These are phyloP conservation scores for Xestia xanthographa DNA, from an alignment of 2,888 invertebrate species.

Conservation along the genomic window DNA sequence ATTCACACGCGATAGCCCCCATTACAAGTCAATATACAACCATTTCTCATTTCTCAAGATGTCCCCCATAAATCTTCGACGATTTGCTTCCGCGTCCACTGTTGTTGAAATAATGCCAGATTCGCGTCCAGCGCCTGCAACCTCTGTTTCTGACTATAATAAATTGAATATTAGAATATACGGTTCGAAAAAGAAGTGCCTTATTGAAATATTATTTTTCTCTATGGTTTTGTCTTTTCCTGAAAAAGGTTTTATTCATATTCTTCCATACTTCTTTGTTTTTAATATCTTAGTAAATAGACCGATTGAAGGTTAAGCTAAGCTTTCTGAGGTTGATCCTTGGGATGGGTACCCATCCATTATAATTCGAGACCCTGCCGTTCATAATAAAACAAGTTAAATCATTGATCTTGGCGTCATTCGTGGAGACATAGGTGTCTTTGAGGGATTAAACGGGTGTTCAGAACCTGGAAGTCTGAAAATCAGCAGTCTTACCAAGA, in stretches of 20 bases:
- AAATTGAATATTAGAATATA: slow-evolving; percentile 34
- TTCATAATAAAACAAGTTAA: not conserved
- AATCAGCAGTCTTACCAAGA: not conserved
- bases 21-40: slow-evolving; percentile 58
- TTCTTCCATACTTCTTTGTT: not conserved
- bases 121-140: slow-evolving; percentile 58
- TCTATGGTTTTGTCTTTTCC: not conserved
- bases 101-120: slow-evolving; percentile 83
- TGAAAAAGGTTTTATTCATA: not conserved
- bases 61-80: slow-evolving; percentile 79
- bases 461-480: not conserved
- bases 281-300: not conserved
- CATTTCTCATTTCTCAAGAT: slow-evolving; percentile 69
- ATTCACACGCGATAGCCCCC: too few species aligned
- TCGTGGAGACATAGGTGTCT: not conserved
- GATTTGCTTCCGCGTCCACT: slow-evolving; percentile 84
- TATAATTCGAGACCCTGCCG: not conserved
- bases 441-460: not conserved
- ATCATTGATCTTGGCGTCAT: not conserved
- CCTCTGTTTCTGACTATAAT: slow-evolving; percentile 2
- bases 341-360: not conserved
- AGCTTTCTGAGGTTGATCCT: not conserved
- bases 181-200: not conserved
- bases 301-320: not conserved
- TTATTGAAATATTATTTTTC: slow-evolving; percentile 5